Base-by-base conservation (phyloP, 2,113 vertebrate species). In the Festucalex cinctus region DNA sequence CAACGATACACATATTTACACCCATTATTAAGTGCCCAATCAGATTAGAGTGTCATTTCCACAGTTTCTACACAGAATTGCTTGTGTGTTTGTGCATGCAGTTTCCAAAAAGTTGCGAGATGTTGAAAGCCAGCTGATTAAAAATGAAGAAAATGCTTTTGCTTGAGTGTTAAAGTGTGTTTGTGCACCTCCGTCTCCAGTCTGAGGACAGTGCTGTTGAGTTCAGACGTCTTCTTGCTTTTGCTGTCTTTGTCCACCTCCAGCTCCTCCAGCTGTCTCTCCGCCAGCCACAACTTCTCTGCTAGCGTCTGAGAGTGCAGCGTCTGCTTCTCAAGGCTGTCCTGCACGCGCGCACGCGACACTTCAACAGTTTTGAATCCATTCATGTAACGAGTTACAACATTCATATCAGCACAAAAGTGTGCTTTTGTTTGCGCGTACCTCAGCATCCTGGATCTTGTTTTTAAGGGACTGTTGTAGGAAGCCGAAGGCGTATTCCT, bases 401-500 rank as follows among this genome's bases (percentile, higher is more conserved):
- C 9, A 54, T 12, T 17, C 4, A 7, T 24, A 28, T 13, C 14
- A 28, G 24, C 53, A 56, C 53, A 16, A 56, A 56, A 56, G 26
- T 9, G 20, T 0, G 16, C 22, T 12, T 37, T 22, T 1, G 12
- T 5, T 53, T 16, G 39, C 5, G 12, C 26, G 20, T 72, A 93
- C 92, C 88, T 93, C 91, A 20, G 90, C 78, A 3, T 92, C 92
- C 49, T 91, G 79, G 69, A 93, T 90, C 67, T 80, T 81, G 86
- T 90, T 92, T 62, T 92, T 88, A 44, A 93, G 89, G 0, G 90
- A 85, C 81, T 93, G 91, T 69, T 93, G 86, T 3, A 93, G 88
- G 66, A 84, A 92, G 73, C 84, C 90, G 75, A 93, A 93, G 75
- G 92, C 92, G 5, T 92, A 93, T 68, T 92, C 91, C 78, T 93